Evolutionary conservation across 2,113 vertebrate genomes (phyloP).

Genomic region (Clarias macrocephalus): DNA sequence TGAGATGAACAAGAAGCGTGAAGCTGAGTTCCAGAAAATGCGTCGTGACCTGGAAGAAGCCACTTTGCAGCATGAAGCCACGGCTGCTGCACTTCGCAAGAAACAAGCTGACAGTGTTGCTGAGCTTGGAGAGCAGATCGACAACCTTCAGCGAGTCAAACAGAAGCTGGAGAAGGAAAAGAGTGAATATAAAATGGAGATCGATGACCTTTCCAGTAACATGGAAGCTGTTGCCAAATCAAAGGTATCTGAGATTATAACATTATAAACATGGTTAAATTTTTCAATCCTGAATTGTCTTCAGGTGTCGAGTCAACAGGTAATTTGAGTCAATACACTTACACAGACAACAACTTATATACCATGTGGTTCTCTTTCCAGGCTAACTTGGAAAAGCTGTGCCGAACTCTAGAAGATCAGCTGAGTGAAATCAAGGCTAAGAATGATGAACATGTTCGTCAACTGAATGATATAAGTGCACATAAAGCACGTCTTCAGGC

Average conservation of each 20-base stretch:
- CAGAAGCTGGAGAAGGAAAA: too few relatives aligned
- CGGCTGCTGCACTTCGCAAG: slow-evolving; percentile 55
- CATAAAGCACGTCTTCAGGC: slow-evolving; percentile 47
- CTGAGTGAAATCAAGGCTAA: slow-evolving; percentile 76
- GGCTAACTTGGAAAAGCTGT: slow-evolving; percentile 75
- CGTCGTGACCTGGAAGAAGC: too few relatives aligned
- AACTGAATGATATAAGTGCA: slow-evolving; percentile 39
- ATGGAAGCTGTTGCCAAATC: too few relatives aligned
- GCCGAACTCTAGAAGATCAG: slow-evolving; percentile 61
- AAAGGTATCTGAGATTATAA: slow-evolving; percentile 48
- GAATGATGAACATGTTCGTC: slow-evolving; percentile 64
- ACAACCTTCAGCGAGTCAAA: too few relatives aligned
- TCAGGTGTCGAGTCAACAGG: neutral
- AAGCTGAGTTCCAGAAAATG: too few relatives aligned
- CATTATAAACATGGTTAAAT: neutral
- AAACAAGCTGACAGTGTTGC: too few relatives aligned
- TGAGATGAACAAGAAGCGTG: too few relatives aligned
- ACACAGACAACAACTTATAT: neutral
- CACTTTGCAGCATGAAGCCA: slow-evolving; percentile 57
- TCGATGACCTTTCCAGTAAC: too few relatives aligned
- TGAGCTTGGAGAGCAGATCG: too few relatives aligned
- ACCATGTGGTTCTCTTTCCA: slow-evolving; percentile 35
- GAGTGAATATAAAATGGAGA: too few relatives aligned
- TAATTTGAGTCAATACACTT: neutral
- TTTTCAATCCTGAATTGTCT: neutral